phyloP scores from a whole-genome alignment of 2,113 vertebrate genomes.

The Antechinus flavipes region DNA sequence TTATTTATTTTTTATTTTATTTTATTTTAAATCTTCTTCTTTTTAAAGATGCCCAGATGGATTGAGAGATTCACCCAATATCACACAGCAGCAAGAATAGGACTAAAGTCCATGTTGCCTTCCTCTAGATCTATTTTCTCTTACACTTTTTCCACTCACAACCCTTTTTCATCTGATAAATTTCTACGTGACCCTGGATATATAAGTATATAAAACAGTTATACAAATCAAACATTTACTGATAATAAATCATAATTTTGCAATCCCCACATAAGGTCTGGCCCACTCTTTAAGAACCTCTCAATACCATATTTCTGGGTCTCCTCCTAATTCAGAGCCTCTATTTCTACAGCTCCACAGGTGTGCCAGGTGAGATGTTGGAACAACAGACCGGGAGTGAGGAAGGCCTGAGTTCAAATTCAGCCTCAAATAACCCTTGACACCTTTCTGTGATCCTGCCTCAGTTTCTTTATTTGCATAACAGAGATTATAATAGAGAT shows the following conservation, averaged over 20 bases:
- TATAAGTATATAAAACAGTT: no score
- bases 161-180: no score
- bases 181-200: no score
- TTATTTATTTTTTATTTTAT: background rate
- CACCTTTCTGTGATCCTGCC: background rate
- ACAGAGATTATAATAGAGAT: background rate
- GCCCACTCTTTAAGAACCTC: background rate
- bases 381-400: background rate
- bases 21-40: background rate
- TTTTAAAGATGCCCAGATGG: constrained; percentile 37
- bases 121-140: background rate
- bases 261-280: no score
- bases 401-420: background rate
- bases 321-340: background rate
- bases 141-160: background rate
- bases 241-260: no score
- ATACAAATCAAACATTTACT: no score
- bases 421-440: background rate
- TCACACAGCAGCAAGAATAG: background rate
- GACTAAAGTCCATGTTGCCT: background rate
- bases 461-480: background rate
- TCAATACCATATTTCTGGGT: background rate
- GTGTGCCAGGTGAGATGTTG: background rate
- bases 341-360: background rate
- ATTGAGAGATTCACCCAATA: constrained; percentile 4